A percentile compares a stretch with the other conserved stretches of the same genome.
Evolutionary conservation across 2,797 vertebrate species (phyloP).

Genomic region (Varecia variegata): DNA sequence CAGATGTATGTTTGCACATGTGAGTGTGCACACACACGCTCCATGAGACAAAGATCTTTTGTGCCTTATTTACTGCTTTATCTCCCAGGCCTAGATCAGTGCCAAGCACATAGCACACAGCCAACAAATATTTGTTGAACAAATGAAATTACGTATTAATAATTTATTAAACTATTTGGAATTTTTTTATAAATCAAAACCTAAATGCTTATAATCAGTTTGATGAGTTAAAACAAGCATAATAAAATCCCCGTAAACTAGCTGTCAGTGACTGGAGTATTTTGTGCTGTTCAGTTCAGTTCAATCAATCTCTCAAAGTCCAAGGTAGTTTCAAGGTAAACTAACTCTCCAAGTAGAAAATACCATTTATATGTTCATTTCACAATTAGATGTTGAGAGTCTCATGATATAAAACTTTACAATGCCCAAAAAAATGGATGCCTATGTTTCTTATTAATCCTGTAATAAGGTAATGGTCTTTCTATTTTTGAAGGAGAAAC

Average conservation of each 20-base stretch:
- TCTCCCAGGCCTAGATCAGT: background rate
- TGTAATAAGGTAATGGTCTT: slow-evolving; percentile 47
- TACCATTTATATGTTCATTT: background rate
- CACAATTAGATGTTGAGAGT: background rate
- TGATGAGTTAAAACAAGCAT: background rate
- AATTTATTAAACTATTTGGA: background rate
- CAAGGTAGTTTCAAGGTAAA: background rate
- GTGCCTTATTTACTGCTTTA: background rate
- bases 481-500: slow-evolving; percentile 66
- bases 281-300: background rate
- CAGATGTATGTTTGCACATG: background rate
- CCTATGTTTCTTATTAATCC: background rate
- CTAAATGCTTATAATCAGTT: background rate
- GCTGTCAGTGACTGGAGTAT: background rate
- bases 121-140: background rate
- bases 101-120: background rate
- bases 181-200: background rate
- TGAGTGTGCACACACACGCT: background rate
- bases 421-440: background rate
- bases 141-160: background rate
- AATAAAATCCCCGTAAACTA: background rate
- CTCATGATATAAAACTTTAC: background rate
- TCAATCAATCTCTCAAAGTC: background rate
- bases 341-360: background rate
- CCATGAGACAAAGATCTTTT: background rate